phyloP scores from a whole-genome alignment of 2,113 vertebrate genomes.

The Nycticryphes semicollaris region DNA sequence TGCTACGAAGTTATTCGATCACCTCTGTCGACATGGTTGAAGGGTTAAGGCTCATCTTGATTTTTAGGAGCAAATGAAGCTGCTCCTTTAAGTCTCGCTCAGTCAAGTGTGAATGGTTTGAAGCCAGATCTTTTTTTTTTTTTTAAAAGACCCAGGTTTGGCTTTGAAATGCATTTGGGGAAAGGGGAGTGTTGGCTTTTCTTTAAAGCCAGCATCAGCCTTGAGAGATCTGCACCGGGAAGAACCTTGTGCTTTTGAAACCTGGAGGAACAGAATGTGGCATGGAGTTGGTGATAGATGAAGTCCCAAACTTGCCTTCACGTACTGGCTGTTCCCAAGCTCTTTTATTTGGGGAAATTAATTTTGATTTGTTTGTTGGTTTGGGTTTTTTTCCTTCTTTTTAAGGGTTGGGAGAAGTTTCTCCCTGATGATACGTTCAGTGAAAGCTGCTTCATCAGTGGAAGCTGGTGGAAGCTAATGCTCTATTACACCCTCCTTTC shows the following conservation, averaged over 20 bases:
- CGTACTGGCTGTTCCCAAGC: background rate
- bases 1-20: fast-evolving
- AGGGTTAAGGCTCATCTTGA: background rate
- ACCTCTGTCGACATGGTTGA: fast-evolving
- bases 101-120: background rate
- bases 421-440: background rate
- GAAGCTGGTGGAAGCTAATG: background rate
- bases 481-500: background rate
- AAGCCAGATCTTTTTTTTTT: background rate
- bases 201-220: background rate
- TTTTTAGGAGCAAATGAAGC: background rate
- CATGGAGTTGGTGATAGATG: background rate
- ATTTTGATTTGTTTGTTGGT: fast-evolving
- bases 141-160: background rate
- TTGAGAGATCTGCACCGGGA: background rate
- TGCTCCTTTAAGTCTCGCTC: background rate
- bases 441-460: background rate
- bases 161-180: background rate
- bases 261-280: background rate
- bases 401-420: background rate
- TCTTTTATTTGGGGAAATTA: background rate
- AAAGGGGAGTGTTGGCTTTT: background rate
- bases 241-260: background rate
- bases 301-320: background rate
- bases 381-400: background rate